Evolutionary conservation across 2,888 invertebrate genomes (phyloP).

Genomic region (Folsomia manolachei): DNA sequence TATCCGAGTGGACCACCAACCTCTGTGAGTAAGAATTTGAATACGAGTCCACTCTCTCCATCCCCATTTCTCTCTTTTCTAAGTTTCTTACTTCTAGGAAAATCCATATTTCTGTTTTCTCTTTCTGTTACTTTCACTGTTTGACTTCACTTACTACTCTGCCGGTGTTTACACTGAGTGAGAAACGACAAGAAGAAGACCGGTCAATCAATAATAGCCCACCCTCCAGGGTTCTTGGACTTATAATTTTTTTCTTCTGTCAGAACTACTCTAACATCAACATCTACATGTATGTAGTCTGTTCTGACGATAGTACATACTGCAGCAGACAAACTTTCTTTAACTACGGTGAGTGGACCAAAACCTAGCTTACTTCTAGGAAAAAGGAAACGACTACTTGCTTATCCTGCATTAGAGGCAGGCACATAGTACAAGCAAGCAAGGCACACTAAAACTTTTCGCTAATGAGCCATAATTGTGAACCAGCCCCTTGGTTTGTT

Average conservation of each 20-base stretch:
- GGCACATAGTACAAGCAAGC: not conserved
- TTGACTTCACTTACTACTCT: conserved; percentile 2
- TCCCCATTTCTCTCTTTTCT: not conserved
- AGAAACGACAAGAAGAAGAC: not conserved
- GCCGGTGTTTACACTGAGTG: not conserved
- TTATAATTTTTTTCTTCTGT: not conserved
- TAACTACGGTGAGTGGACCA: not conserved
- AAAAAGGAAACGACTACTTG: not conserved
- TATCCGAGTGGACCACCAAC: not conserved
- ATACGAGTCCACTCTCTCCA: not conserved
- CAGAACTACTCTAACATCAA: not conserved
- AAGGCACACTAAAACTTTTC: not conserved
- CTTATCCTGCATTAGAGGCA: not conserved
- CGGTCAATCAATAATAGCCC: not conserved
- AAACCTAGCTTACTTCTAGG: too few relatives aligned
- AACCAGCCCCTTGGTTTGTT: not conserved
- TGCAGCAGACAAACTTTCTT: not conserved
- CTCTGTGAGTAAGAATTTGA: not conserved
- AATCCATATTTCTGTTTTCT: conserved; percentile 11
- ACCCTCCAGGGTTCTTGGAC: not conserved
- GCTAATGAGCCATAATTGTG: not conserved
- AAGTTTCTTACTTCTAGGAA: conserved; percentile 1
- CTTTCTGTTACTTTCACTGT: not conserved
- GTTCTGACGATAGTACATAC: too few relatives aligned
- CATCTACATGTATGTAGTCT: not conserved